Base-by-base conservation (phyloP, 2,797 vertebrate genomes). In the Mus minutoides region DNA sequence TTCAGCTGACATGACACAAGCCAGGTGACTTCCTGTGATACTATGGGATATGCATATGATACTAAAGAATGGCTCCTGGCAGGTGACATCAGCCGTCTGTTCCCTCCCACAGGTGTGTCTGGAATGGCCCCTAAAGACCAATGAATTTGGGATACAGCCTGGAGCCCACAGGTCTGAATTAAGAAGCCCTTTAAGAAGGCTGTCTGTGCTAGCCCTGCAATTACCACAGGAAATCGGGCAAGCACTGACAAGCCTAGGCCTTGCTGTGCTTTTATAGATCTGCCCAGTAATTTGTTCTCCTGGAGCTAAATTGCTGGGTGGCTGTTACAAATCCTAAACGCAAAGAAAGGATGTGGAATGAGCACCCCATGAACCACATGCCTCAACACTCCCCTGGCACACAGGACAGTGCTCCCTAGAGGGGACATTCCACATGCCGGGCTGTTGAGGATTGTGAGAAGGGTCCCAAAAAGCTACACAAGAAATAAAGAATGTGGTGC, bases 271-370 rank as follows among this genome's bases (percentile, higher is more conserved):
- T 94, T 43, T 19, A 62, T 4, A 75, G 88, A 67, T 64, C 83
- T 34, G 24, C 10, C 6, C 12, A 92, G 76, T 88, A 85, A 92
- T 85, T 90, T 90, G 88, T 88, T 76, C 71, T 79, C 76, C 84
- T 73, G 85, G 56, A 71, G 85, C 86, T 69, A 69, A 78, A 29
- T 37, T 40, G 1, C 76, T 75, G 40, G 21, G 84, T 43, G 31
- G 69, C 31, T 24, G 3, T 21, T 82, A 21, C 71, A 84, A 2
- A 31, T 69, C 49, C 26, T 56, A 43, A 69, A 7, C 4, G 8
- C 10, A 46, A 10, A 75, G 8, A 56, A 43, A 78, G 34, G 46
- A 12, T 31, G 58, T 21, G 10, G 54, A 1, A 21, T 31, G 52
- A 69, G 26, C 88, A 43, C 2, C 6, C 4, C 6, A 2, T 34